Conservation (phyloP, 1,140 invertebrate species). For the Drosophila repleta region DNA sequence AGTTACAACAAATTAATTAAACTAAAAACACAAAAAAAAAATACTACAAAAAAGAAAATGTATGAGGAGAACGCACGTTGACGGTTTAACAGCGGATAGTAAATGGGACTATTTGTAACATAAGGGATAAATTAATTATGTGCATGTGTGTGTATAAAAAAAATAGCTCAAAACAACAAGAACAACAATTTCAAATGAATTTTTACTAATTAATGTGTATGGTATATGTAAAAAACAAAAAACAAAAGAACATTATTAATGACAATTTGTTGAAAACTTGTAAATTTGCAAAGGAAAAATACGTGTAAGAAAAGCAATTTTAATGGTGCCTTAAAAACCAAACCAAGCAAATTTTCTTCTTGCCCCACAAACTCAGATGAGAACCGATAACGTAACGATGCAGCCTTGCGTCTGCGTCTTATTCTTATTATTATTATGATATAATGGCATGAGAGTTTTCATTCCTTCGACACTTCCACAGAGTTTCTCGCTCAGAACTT, state of each 20-base stretch:
- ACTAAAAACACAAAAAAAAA: conserved; percentile 33
- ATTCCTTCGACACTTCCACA: conserved; percentile 39
- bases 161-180: conserved; percentile 57
- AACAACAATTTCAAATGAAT: conserved; percentile 38
- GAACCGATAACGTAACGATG: conserved; percentile 29
- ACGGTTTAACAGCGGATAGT: conserved; percentile 67
- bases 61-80: conserved; percentile 45
- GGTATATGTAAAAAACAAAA: conserved; percentile 41
- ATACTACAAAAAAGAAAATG: conserved; percentile 27
- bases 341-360: conserved; percentile 80
- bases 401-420: conserved; percentile 27
- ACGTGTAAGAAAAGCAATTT: conserved; percentile 84
- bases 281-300: conserved; percentile 83
- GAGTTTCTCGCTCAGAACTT: conserved; percentile 34
- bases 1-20: conserved; percentile 61
- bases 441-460: conserved; percentile 67
- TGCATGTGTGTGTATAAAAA: conserved; percentile 69
- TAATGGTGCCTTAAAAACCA: conserved; percentile 84
- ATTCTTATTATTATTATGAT: conserved; percentile 8
- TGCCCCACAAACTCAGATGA: conserved; percentile 45
- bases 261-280: conserved; percentile 76
- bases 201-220: conserved; percentile 52
- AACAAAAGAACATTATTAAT: conserved; percentile 48
- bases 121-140: conserved; percentile 75
- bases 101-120: conserved; percentile 69